Conservation (phyloP, 2,113 vertebrate genomes). For the Megalops atlanticus region DNA sequence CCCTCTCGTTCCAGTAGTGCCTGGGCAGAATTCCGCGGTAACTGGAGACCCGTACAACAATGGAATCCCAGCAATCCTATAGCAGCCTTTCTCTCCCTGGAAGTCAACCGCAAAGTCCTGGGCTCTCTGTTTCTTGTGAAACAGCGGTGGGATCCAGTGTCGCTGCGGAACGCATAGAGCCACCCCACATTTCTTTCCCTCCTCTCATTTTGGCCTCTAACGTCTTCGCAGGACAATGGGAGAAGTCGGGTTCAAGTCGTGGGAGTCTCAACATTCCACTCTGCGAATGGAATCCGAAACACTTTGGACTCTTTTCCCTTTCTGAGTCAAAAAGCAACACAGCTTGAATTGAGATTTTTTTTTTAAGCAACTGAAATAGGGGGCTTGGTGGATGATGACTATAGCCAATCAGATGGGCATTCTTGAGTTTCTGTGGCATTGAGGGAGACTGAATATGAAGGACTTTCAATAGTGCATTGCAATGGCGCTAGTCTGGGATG, state of each 20-base stretch:
- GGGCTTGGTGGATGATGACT: not conserved
- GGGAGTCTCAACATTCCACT: constrained; percentile 52
- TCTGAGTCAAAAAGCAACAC: constrained; percentile 38
- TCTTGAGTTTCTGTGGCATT: not conserved
- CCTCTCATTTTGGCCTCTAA: constrained; percentile 58
- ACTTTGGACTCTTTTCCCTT: constrained; percentile 34
- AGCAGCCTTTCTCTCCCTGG: constrained; percentile 16
- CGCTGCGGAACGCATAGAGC: constrained; percentile 64
- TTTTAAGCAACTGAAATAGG: constrained; percentile 15
- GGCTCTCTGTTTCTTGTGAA: constrained; percentile 31
- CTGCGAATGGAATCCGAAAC: constrained; percentile 46
- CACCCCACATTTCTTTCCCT: constrained; percentile 50
- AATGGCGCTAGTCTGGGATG: not conserved
- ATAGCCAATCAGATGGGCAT: not conserved
- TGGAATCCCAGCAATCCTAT: constrained; percentile 35
- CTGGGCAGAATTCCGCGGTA: constrained; percentile 26
- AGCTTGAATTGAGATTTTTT: constrained; percentile 28
- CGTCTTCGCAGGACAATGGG: constrained; percentile 60
- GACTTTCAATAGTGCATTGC: not conserved
- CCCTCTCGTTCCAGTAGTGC: constrained; percentile 13
- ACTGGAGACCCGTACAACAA: constrained; percentile 27
- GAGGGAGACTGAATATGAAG: not conserved
- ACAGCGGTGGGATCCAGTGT: constrained; percentile 31
- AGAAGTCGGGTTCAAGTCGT: constrained; percentile 38
- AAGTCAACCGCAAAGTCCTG: constrained; percentile 31